Evolutionary conservation across 2,888 invertebrate species (phyloP).

Genomic region (Serrognathus titanus): DNA sequence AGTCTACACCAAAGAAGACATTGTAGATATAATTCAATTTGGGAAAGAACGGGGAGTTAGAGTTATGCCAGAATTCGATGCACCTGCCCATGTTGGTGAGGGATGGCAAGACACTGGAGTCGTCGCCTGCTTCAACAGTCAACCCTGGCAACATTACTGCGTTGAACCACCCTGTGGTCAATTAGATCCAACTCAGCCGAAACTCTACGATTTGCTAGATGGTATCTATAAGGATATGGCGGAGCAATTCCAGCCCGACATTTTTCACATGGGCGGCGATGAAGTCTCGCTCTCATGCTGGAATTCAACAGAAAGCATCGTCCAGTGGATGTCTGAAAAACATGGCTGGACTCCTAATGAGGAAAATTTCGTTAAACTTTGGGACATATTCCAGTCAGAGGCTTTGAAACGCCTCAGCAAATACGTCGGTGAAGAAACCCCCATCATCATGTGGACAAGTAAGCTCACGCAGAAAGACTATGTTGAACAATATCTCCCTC

Average conservation of each 20-base stretch:
- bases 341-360: conserved; percentile 28
- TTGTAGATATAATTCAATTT: conserved; percentile 63
- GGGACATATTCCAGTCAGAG: conserved; percentile 73
- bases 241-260: conserved; percentile 65
- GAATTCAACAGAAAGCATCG: conserved; percentile 68
- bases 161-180: conserved; percentile 83
- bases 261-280: conserved; percentile 89
- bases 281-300: conserved; percentile 71
- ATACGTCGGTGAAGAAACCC: conserved; percentile 52
- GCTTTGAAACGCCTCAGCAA: conserved; percentile 59
- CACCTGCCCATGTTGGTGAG: conserved; percentile 87
- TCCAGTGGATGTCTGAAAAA: conserved; percentile 59
- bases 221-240: conserved; percentile 72
- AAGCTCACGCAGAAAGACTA: conserved; percentile 66
- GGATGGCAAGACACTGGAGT: conserved; percentile 73
- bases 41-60: conserved; percentile 75
- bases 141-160: conserved; percentile 72
- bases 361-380: conserved; percentile 62
- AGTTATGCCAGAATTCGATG: conserved; percentile 87
- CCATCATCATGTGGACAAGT: conserved; percentile 78
- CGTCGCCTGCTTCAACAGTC: conserved; percentile 66
- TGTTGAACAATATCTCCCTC: conserved; percentile 50
- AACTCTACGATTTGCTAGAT: conserved; percentile 61
- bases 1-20: conserved; percentile 56
- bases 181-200: conserved; percentile 68